Base-by-base conservation (phyloP, 2,888 invertebrate species). In the Catonia carolina region DNA sequence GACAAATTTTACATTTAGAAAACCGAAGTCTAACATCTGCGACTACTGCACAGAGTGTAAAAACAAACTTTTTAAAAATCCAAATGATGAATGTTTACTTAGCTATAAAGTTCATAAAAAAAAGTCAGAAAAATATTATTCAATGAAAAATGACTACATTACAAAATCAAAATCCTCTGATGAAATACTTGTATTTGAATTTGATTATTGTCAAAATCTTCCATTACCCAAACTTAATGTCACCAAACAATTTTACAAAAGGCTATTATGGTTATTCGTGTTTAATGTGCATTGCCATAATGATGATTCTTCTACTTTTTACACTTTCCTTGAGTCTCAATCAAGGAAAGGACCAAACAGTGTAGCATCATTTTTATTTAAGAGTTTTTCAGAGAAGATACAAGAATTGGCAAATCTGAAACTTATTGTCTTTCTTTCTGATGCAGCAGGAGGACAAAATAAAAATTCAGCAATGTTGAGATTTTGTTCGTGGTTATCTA, bases 201-300 rank as follows among this genome's bases (percentile, higher is more conserved):
- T 62, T 59, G 64, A 64, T 53, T 63, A 63, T 50, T 57, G 55
- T 10, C 65, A 64, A 50, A 64, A 64, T 53, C 41, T 63, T n/a
- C 60, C 63, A 10, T 55, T 65, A 7, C 64, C 62, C 8, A 63
- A 63, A 33, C 42, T 65, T 20, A 31, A 37, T 31, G 41, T 53
- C 2, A 51, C 39, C 2, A 54, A 53, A 14, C 57, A 57, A 55
- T 64, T 62, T 45, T 63, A 65, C 52, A 64, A 59, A 42, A 35
- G 63, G n/a, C 61, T n/a, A n/a, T n/a, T n/a, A n/a, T n/a, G n/a
- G n/a, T n/a, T n/a, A n/a, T n/a, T n/a, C n/a, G n/a, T n/a, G 60
- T 8, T 37, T 64, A 47, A 62, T 60, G 59, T 47, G 61, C 23
- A 60, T 41, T 57, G 55, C 35, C 61, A 62, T 52, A 63, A 62